Evolutionary conservation across 1,140 invertebrate genomes (phyloP).

Genomic region (Anoplophora glabripennis): DNA sequence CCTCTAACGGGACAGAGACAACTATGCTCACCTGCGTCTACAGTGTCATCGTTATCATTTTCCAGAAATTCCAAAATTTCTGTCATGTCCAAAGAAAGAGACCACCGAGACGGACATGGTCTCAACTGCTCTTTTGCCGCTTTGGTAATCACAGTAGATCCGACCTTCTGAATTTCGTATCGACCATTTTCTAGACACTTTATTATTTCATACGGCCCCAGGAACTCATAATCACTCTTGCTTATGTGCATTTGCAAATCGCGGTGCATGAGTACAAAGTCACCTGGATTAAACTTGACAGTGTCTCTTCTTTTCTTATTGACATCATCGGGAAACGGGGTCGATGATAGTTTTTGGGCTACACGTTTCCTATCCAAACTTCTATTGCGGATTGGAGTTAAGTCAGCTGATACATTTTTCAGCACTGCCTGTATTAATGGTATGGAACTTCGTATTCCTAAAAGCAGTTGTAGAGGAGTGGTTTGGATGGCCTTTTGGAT

Average conservation of each 20-base stretch:
- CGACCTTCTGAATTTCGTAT: slow-evolving; percentile 8
- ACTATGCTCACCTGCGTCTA: too few relatives aligned
- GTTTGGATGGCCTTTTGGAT: too few relatives aligned
- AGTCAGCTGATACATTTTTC: slow-evolving; percentile 11
- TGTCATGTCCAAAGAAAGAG: too few relatives aligned
- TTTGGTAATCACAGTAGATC: slow-evolving; percentile 11
- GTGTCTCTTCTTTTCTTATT: not conserved
- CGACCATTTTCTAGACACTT: not conserved
- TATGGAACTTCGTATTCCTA: too few relatives aligned
- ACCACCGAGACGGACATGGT: not conserved
- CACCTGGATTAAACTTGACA: slow-evolving; percentile 5
- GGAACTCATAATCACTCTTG: slow-evolving; percentile 8
- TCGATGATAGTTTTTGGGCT: slow-evolving; percentile 9
- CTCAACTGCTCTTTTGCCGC: slow-evolving; percentile 13
- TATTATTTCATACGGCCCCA: slow-evolving; percentile 7
- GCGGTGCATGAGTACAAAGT: slow-evolving; percentile 17
- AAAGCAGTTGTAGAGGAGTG: too few relatives aligned
- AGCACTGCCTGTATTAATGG: slow-evolving; percentile 16
- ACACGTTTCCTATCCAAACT: slow-evolving; percentile 13
- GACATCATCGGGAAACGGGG: not conserved
- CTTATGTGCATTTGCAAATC: slow-evolving; percentile 12
- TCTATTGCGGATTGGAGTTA: slow-evolving; percentile 13
- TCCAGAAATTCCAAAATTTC: too few relatives aligned
- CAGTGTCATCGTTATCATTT: too few relatives aligned
- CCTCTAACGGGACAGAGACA: too few relatives aligned